Evolutionary conservation across 2,888 invertebrate species (phyloP).

Genomic region (Fissipunctia ypsillon): DNA sequence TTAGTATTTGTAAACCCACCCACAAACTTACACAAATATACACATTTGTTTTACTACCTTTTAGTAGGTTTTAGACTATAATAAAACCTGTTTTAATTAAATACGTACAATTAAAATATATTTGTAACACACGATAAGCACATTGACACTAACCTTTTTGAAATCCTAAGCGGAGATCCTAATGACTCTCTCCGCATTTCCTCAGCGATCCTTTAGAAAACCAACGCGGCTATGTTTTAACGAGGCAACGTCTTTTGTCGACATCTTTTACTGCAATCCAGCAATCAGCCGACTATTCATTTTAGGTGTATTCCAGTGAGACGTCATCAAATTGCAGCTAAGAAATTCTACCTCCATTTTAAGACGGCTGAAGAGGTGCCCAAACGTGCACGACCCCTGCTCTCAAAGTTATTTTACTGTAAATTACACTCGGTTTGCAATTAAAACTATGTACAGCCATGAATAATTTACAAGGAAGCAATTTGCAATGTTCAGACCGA

Average conservation of each 20-base stretch:
- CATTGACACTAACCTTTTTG: conserved; percentile 1
- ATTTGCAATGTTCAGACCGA: conserved; percentile 67
- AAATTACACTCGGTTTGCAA: conserved; percentile 44
- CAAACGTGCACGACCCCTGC: background rate
- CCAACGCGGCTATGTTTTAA: conserved; percentile 59
- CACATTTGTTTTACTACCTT: background rate
- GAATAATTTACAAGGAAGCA: conserved; percentile 69
- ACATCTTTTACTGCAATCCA: conserved; percentile 65
- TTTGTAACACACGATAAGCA: background rate
- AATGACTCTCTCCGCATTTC: conserved; percentile 40
- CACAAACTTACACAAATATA: background rate
- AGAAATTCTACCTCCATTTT: conserved; percentile 40
- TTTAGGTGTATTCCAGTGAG: conserved; percentile 52
- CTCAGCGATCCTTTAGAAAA: conserved; percentile 49
- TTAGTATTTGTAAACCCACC: background rate
- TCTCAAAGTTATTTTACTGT: conserved; percentile 31
- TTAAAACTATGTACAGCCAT: conserved; percentile 50
- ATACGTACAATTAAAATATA: no score
- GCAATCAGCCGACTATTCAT: conserved; percentile 77
- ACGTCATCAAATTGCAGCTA: conserved; percentile 42
- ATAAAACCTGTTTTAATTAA: background rate
- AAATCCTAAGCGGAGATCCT: conserved; percentile 12
- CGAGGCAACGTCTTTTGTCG: conserved; percentile 68
- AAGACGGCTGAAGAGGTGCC: conserved; percentile 11
- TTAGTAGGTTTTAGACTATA: background rate